These are phyloP conservation scores for Enteromius thamalakanensis DNA, from an alignment of 2,797 vertebrate species.

Conservation along the genomic window DNA sequence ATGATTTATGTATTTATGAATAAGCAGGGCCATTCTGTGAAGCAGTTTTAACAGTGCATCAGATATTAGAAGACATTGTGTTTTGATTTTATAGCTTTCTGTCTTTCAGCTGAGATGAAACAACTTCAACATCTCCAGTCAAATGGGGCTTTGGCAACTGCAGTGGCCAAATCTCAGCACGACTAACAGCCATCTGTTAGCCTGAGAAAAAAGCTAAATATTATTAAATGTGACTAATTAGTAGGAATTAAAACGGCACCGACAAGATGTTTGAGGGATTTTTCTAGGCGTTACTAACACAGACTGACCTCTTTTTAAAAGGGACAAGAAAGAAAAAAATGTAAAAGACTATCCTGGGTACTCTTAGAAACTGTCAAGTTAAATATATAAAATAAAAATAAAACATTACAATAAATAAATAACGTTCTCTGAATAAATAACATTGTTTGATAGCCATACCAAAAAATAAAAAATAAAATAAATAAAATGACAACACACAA, in stretches of 20 bases:
- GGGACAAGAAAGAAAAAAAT: no score
- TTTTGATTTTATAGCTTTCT: background rate
- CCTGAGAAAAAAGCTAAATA: background rate
- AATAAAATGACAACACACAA: background rate
- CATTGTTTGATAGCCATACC: background rate
- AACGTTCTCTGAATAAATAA: background rate
- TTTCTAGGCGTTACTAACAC: background rate
- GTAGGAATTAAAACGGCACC: background rate
- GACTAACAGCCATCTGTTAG: conserved; percentile 28
- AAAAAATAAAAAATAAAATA: background rate
- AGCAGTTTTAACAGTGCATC: background rate
- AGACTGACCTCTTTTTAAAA: background rate
- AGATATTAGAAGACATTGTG: background rate
- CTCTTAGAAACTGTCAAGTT: no score
- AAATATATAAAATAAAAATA: no score
- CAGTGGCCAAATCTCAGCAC: conserved; percentile 26
- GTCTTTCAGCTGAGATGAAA: conserved; percentile 10
- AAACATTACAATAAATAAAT: background rate
- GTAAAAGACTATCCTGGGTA: background rate
- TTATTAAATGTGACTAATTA: conserved; percentile 24
- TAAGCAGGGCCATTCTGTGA: background rate
- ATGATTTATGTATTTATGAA: conserved; percentile 9
- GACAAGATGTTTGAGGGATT: background rate
- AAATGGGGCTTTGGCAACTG: conserved; percentile 38
- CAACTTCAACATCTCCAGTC: conserved; percentile 15